phyloP scores from a whole-genome alignment of 2,888 invertebrate species.

The Branchellion lobata region DNA sequence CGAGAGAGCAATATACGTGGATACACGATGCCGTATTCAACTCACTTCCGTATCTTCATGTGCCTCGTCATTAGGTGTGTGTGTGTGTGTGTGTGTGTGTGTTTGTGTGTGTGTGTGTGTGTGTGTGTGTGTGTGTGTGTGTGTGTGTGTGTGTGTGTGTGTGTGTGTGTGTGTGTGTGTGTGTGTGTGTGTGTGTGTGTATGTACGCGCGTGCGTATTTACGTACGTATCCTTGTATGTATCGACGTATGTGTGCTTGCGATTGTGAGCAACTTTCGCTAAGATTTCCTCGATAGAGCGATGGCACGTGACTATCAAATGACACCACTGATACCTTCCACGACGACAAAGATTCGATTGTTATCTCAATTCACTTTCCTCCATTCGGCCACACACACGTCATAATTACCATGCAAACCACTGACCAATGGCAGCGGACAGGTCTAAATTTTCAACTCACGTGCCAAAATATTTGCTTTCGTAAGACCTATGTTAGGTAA shows the following conservation, averaged over 20 bases:
- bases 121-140: neutral
- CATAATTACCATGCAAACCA: neutral
- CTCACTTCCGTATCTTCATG: conserved; percentile 18
- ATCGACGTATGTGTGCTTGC: too few relatives aligned
- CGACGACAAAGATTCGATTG: neutral
- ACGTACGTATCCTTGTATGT: too few relatives aligned
- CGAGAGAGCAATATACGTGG: too few relatives aligned
- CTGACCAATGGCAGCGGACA: neutral
- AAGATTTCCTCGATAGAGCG: too few relatives aligned
- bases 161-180: neutral
- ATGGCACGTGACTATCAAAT: too few relatives aligned
- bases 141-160: neutral
- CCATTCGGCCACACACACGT: neutral
- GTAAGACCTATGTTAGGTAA: conserved; percentile 8
- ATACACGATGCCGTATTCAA: too few relatives aligned
- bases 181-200: neutral
- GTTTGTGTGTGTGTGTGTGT: neutral
- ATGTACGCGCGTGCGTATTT: neutral
- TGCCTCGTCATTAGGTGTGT: neutral
- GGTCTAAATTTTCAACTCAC: conserved; percentile 2
- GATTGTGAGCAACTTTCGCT: too few relatives aligned
- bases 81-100: neutral
- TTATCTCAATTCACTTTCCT: neutral
- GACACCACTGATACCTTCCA: too few relatives aligned
- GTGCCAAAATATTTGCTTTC: conserved; percentile 10